A percentile compares a stretch with the other conserved stretches of the same genome.
These are phyloP conservation scores for Pristis pectinata DNA, from an alignment of 2,797 vertebrate species.

Conservation along the genomic window DNA sequence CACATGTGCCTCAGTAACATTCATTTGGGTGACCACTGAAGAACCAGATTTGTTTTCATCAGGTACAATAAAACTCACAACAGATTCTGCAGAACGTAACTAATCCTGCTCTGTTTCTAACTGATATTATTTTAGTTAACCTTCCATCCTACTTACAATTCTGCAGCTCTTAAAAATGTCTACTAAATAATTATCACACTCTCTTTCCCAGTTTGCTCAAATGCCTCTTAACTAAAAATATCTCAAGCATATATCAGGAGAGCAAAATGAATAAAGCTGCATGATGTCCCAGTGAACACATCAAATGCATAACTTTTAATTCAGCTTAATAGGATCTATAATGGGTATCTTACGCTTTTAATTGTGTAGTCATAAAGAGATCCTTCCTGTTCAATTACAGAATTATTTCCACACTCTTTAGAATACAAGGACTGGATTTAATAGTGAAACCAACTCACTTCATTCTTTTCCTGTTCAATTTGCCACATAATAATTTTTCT, in stretches of 20 bases:
- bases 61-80: no score
- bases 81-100: background rate
- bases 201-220: background rate
- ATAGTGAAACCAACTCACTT: background rate
- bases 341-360: background rate
- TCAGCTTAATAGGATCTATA: background rate
- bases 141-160: background rate
- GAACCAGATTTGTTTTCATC: background rate
- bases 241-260: background rate
- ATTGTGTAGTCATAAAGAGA: conserved; percentile 13
- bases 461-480: conserved; percentile 29
- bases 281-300: background rate
- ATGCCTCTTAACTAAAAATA: background rate
- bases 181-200: no score
- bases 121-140: background rate
- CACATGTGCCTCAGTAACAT: background rate
- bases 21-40: background rate
- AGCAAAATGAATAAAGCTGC: background rate
- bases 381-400: conserved; percentile 24
- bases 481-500: conserved; percentile 32
- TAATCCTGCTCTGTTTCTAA: background rate
- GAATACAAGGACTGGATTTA: background rate
- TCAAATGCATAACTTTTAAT: background rate
- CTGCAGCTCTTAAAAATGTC: background rate
- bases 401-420: conserved; percentile 10